Evolutionary conservation across 1,140 invertebrate genomes (phyloP).

Genomic region (Camponotus pennsylvanicus): DNA sequence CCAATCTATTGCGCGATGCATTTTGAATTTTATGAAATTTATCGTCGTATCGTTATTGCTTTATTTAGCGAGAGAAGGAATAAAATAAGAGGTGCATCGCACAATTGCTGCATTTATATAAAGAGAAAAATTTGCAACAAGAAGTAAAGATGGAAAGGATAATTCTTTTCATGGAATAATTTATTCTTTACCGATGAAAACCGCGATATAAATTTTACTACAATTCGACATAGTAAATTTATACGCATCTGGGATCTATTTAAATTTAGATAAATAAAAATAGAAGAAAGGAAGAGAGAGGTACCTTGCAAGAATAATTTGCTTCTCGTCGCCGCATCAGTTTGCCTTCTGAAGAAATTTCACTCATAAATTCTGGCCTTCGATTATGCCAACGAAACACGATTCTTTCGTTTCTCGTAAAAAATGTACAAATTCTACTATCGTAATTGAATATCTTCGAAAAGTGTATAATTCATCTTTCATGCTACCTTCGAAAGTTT

Average conservation of each 20-base stretch:
- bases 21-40: constrained; percentile 5
- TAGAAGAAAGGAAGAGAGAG: background rate
- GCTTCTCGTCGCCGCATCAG: background rate
- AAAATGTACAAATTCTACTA: background rate
- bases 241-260: background rate
- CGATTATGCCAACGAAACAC: background rate
- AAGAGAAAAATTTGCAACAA: background rate
- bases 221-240: background rate
- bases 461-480: constrained; percentile 25
- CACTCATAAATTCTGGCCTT: background rate
- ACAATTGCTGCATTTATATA: background rate
- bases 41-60: background rate
- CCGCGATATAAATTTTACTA: background rate
- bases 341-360: background rate
- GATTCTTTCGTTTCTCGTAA: background rate
- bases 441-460: background rate
- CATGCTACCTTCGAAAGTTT: background rate
- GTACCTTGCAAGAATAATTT: background rate
- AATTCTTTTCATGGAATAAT: background rate
- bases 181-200: background rate
- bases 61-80: background rate
- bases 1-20: background rate
- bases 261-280: background rate
- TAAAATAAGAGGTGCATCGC: background rate
- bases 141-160: background rate